Conservation (phyloP, 2,888 invertebrate genomes). For the Glomeris marginata region DNA sequence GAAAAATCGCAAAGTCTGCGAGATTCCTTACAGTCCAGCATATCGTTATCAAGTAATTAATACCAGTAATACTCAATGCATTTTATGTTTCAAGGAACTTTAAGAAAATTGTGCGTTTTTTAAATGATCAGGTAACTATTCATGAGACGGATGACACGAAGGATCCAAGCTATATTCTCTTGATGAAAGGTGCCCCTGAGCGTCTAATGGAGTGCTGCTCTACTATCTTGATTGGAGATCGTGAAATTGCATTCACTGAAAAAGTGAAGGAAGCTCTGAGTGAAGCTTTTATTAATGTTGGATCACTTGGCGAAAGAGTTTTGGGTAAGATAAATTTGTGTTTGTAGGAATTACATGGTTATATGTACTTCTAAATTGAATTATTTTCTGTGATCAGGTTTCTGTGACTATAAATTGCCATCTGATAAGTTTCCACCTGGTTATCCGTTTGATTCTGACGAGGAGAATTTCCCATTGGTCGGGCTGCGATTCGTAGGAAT, state of each 20-base stretch:
- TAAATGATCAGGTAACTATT: slow-evolving; percentile 47
- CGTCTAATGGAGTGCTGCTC: slow-evolving; percentile 56
- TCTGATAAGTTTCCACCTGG: slow-evolving; percentile 82
- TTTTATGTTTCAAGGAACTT: neutral
- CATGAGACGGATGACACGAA: slow-evolving; percentile 22
- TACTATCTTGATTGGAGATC: slow-evolving; percentile 81
- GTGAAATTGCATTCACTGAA: slow-evolving; percentile 77
- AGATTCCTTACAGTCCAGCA: slow-evolving; percentile 89
- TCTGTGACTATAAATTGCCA: slow-evolving; percentile 86
- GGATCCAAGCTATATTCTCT: slow-evolving; percentile 31
- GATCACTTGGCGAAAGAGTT: slow-evolving; percentile 82
- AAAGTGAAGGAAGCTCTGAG: slow-evolving; percentile 93
- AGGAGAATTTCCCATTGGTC: slow-evolving; percentile 73
- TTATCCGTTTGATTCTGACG: slow-evolving; percentile 80
- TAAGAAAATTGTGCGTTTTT: neutral
- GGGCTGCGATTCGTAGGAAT: slow-evolving; percentile 87
- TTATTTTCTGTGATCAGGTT: slow-evolving; percentile 36
- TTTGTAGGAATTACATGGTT: neutral
- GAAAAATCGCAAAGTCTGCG: slow-evolving; percentile 74
- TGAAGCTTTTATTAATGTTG: slow-evolving; percentile 78
- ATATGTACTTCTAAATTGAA: neutral
- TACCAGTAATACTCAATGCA: too few species aligned
- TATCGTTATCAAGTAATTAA: slow-evolving; percentile 54
- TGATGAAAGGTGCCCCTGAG: slow-evolving; percentile 42
- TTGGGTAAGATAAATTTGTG: slow-evolving; percentile 33